Base-by-base conservation (phyloP, 2,888 invertebrate genomes). In the Suillia variegata region DNA sequence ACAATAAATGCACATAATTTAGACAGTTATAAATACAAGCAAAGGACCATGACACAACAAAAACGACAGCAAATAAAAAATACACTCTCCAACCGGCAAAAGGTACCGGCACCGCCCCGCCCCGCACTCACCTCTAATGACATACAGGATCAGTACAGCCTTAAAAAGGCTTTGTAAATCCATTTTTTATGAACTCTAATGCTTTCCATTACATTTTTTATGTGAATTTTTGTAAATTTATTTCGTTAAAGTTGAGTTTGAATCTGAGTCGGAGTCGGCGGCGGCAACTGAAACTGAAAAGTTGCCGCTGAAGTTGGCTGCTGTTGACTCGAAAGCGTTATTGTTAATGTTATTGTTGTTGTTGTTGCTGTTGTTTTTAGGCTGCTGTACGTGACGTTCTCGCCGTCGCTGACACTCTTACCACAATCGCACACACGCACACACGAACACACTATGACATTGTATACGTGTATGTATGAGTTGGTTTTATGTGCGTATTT, bases 121-220 rank as follows among this genome's bases (percentile, higher is more conserved):
- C n/a, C n/a, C n/a, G 10, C 56, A 75, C 81, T 81, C 71, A 82
- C 81, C 82, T 80, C 74, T 74, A 69, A 82, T 71, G 71, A 76
- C 74, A 73, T 79, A 81, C 72, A 81, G 79, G 76, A 81, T 81
- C 76, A 82, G 76, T 70, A 77, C 74, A 75, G 82, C 82, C 82
- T 82, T 81, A 77, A 80, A 80, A 81, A 82, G 81, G 80, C 81
- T 76, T 72, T 76, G 75, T 74, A 80, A 80, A 80, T 80, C 82
- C 82, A 82, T 82, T 82, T 81, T 82, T 81, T 81, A 75, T 76
- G 74, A 71, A 71, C 73, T 73, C 74, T 76, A 79, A 76, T 79
- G 74, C 73, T 80, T 81, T 80, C 81, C 81, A 81, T 81, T 81
- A 81, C 81, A 81, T 80, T 77, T 78, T 80, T 76, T 76, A 76